Base-by-base conservation (phyloP, 2,797 vertebrate genomes). In the Tadarida brasiliensis region DNA sequence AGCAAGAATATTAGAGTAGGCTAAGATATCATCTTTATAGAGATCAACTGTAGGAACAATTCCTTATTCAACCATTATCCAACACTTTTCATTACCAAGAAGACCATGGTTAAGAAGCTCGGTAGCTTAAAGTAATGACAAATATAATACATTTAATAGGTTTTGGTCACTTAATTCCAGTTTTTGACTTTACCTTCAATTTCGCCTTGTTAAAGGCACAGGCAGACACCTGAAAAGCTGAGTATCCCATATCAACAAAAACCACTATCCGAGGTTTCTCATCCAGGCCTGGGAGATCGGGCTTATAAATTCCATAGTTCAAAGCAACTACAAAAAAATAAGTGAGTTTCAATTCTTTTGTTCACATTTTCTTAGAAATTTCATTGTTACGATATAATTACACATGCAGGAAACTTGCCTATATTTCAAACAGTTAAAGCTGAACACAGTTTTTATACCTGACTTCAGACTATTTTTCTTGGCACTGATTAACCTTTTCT, bases 181-280 rank as follows among this genome's bases (percentile, higher is more conserved):
- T 3, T n/a, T 70, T 81, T 33, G 11, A 90, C 26, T 35, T 95
- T 98, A 99, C 98, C 98, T 99, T 99, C 68, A 99, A 90, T 93
- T 98, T 99, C 68, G 98, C 98, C 96, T 99, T 99, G 96, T 98
- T 99, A 96, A 99, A 99, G 3, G 99, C 98, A 97, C 98, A 99
- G 80, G 98, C 98, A 84, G 98, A 99, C 49, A 99, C 98, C 97
- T 99, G 99, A 96, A 99, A 98, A 30, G 98, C 98, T 26, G 99
- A 99, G 93, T 99, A 99, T 15, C 99, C 98, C 98, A 99, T 98
- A 93, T 99, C 98, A 84, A 98, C 98, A 98, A 99, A 99, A 70
- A 98, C 98, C 84, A 99, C 98, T 93, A 98, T 97, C 67, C 98
- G 98, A 63, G 98, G 98, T 56, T 99, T 99, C 67, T 99, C 98